Conservation (phyloP, 2,888 invertebrate genomes). For the Xestia sexstrigata region DNA sequence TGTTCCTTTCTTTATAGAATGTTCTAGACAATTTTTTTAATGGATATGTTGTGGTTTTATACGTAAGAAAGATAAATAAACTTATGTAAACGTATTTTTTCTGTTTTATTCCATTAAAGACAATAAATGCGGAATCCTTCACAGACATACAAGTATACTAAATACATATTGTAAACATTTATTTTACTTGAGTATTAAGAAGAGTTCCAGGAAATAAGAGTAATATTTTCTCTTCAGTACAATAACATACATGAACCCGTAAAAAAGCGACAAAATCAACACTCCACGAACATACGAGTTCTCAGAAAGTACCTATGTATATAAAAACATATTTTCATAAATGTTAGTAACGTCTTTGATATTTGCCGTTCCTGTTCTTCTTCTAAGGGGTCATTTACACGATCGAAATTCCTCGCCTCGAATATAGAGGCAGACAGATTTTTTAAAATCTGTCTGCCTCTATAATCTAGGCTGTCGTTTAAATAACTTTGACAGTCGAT, state of each 20-base stretch:
- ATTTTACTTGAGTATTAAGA: slow-evolving; percentile 5
- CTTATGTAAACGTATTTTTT: background rate
- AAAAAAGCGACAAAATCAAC: slow-evolving; percentile 33
- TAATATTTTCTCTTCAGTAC: slow-evolving; percentile 24
- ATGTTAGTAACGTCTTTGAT: slow-evolving; percentile 33
- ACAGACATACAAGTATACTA: background rate
- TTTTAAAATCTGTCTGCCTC: too few relatives aligned
- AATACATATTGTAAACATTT: background rate
- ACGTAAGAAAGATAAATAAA: background rate
- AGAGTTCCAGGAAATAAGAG: background rate
- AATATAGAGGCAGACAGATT: too few relatives aligned
- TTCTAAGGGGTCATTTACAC: slow-evolving; percentile 27
- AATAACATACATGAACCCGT: slow-evolving; percentile 25
- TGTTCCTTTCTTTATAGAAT: background rate
- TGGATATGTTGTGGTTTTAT: background rate
- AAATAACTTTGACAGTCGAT: background rate
- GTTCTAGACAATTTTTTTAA: background rate
- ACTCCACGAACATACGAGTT: slow-evolving; percentile 14
- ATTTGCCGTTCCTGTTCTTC: slow-evolving; percentile 31
- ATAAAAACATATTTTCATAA: slow-evolving; percentile 33
- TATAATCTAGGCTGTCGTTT: too few relatives aligned
- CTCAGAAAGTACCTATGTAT: slow-evolving; percentile 17
- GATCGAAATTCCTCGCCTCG: background rate
- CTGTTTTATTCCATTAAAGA: background rate
- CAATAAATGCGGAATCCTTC: background rate